Evolutionary conservation across 2,888 invertebrate genomes (phyloP), one percentile per base, ranked within the genome.

Genomic region (Cataglyphis albicans): DNA sequence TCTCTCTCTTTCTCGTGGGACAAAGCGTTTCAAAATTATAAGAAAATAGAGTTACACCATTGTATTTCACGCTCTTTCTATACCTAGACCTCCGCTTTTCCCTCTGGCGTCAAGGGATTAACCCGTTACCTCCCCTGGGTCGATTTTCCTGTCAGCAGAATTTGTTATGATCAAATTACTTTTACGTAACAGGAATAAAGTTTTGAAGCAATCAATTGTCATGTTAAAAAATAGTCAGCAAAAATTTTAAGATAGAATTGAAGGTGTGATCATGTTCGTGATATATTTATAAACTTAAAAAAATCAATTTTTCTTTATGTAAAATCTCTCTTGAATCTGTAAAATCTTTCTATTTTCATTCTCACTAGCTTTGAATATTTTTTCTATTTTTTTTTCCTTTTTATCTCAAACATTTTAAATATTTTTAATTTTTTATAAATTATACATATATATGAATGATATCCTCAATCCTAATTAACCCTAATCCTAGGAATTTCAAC

Each of bases 391-490:
- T 7, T 18, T 9, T 44, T 4, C 5, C 44, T 44, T 9, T 44
- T 5, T 1, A 5, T 44, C 0, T 55, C 10, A 57, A 44, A 63
- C 15, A 21, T 15, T 44, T 44, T 21, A 32, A 32, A 63, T 35
- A 35, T 35, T 75, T 18, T 44, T 52, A 48, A 74, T 15, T 21
- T 64, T 52, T 48, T 0, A 12, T 10, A 38, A 21, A 75, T 75
- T 65, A 25, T 25, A 35, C 12, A n/a, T 18, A 25, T 10, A 18
- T 15, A 21, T 52, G 29, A 78, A 25, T 12, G n/a, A 7, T n/a
- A 57, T 15, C 12, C n/a, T 70, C 21, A 44, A 41, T 78, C 3
- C 21, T 65, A 78, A 59, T 68, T 44, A 78, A 78, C 0, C 7
- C 15, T n/a, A 25, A 18, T 65, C 38, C 18, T 9, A 38, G 9